Evolutionary conservation across 2,797 vertebrate species (phyloP), one percentile per base, ranked within the genome.

Genomic region (Cynodonichthys magdalenae): DNA sequence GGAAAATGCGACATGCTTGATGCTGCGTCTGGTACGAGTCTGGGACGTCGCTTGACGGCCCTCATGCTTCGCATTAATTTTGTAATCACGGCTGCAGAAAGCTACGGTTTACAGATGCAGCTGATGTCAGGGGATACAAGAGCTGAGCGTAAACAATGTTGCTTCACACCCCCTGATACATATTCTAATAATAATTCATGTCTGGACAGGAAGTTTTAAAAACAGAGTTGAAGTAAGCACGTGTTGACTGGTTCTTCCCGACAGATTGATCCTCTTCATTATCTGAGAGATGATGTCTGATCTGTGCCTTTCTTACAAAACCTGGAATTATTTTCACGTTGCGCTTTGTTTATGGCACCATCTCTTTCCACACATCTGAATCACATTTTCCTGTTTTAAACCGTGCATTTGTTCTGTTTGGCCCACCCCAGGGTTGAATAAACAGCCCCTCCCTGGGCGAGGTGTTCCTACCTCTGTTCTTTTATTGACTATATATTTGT

Each of bases 41-140:
- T 86, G 79, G 82, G 72, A 83, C 63, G 63, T 80, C 74, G 77
- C 47, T 51, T 67, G 71, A 53, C 15, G 66, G 63, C 72, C 69
- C 65, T 82, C 70, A 81, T 77, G 86, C 73, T 84, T 80, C 15
- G 81, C 66, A 85, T 88, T 34, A 62, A 84, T 90, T 86, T 59
- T 71, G 74, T 69, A 83, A 87, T 87, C 77, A 82, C 6, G 41
- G 56, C 54, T 50, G 65, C 66, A 55, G 63, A 83, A 72, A 55
- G 59, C 52, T 52, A 59, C 71, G 62, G 44, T 47, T 79, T 68
- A 66, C 74, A 85, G 80, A 79, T 57, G 44, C 60, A 74, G 68
- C 84, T 87, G 85, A 88, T 81, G 87, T 89, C 81, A 87, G 75
- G 56, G 49, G 58, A 70, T 72, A 77, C 71, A 80, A 78, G 65